phyloP scores from a whole-genome alignment of 2,888 invertebrate species.

The Cataglyphis altisquamis region DNA sequence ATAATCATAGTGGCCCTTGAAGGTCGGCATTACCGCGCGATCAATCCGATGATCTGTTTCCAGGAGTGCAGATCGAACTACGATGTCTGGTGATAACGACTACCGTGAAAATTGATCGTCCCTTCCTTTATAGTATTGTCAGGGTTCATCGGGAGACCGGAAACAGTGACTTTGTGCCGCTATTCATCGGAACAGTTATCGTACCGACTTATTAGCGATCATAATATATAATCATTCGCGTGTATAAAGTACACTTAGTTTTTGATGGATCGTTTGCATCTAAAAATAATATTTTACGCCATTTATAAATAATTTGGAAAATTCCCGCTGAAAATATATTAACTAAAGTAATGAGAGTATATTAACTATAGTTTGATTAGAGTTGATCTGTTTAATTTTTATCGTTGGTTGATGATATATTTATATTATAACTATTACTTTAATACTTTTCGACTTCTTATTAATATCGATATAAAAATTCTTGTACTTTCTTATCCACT shows the following conservation, averaged over 20 bases:
- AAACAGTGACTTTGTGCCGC: conserved; percentile 8
- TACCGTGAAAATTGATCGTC: conserved; percentile 52
- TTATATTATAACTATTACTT: neutral
- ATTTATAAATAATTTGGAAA: neutral
- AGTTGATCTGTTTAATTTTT: neutral
- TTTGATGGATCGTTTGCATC: neutral
- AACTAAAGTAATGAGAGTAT: too few relatives aligned
- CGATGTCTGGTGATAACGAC: conserved; percentile 37
- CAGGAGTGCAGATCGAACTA: conserved; percentile 42
- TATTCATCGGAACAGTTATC: conserved; percentile 52
- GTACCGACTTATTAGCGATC: conserved; percentile 32
- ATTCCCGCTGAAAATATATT: neutral
- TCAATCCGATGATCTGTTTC: conserved; percentile 56
- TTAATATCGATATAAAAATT: conserved; percentile 1
- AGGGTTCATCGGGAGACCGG: conserved; percentile 19
- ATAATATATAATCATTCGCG: neutral
- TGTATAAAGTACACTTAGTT: neutral
- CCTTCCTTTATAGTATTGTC: conserved; percentile 65
- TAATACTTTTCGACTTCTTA: neutral
- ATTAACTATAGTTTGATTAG: neutral
- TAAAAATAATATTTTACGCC: neutral
- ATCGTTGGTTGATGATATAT: neutral
- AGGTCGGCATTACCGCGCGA: neutral
- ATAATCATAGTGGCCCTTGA: neutral
- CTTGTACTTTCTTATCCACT: neutral